Evolutionary conservation across 2,113 vertebrate species (phyloP).

Genomic region (Potamarius usumacintae): DNA sequence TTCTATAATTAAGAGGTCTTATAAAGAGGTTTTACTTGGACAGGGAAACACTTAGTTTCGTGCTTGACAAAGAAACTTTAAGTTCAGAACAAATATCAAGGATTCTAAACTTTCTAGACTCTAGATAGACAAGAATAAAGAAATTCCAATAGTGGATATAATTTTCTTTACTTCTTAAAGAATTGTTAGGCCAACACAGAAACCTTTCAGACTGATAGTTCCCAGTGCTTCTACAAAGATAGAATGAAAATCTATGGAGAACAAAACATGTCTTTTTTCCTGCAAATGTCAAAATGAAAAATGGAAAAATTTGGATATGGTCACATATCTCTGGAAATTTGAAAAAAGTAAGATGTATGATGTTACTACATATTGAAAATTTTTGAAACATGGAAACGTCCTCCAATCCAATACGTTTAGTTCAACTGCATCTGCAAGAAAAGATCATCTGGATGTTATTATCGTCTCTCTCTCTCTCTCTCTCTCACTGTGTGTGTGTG

Average conservation of each 20-base stretch:
- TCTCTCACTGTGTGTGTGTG: background rate
- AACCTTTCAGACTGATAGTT: background rate
- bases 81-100: background rate
- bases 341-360: conserved; percentile 54
- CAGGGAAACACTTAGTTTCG: background rate
- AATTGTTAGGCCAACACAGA: background rate
- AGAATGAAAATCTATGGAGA: background rate
- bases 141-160: background rate
- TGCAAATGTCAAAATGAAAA: background rate
- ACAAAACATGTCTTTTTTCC: background rate
- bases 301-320: background rate
- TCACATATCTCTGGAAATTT: background rate
- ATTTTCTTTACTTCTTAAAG: background rate
- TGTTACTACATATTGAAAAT: conserved; percentile 74
- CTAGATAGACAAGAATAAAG: background rate
- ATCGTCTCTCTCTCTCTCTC: conserved; percentile 79
- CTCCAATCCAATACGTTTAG: conserved; percentile 81
- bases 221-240: background rate
- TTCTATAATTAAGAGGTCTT: no score
- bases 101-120: background rate
- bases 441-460: conserved; percentile 89
- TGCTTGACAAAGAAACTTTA: background rate
- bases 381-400: conserved; percentile 77
- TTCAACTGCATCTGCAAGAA: conserved; percentile 58
- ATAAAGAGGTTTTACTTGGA: no score